These are phyloP conservation scores for Acanthosoma haemorrhoidale DNA, from an alignment of 2,888 invertebrate genomes.

Conservation along the genomic window DNA sequence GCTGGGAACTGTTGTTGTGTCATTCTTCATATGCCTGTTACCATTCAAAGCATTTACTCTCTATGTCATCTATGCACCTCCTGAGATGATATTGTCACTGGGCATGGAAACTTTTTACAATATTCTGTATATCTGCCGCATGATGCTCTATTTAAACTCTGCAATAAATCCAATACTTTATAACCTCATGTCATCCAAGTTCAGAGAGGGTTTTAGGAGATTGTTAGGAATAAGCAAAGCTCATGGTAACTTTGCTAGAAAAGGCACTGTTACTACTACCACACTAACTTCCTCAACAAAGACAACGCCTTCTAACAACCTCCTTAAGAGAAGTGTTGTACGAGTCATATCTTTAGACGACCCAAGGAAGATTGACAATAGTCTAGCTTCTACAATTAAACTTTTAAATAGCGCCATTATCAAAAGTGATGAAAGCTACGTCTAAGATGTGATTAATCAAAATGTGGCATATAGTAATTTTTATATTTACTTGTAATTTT, in stretches of 20 bases:
- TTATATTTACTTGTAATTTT: not conserved
- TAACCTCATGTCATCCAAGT: slow-evolving; percentile 86
- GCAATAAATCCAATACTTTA: slow-evolving; percentile 89
- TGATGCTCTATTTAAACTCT: slow-evolving; percentile 83
- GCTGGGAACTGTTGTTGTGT: slow-evolving; percentile 82
- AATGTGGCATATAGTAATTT: not conserved
- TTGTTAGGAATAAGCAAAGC: slow-evolving; percentile 49
- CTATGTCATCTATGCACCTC: slow-evolving; percentile 71
- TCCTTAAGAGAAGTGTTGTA: slow-evolving; percentile 40
- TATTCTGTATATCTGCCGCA: slow-evolving; percentile 74
- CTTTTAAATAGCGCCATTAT: slow-evolving; percentile 37
- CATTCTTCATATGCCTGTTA: slow-evolving; percentile 83
- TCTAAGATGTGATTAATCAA: slow-evolving; percentile 25
- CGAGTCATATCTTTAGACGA: slow-evolving; percentile 40
- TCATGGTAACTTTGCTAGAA: slow-evolving; percentile 55
- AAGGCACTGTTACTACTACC: slow-evolving; percentile 62
- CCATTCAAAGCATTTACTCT: slow-evolving; percentile 83
- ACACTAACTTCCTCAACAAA: slow-evolving; percentile 44
- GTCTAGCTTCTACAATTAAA: slow-evolving; percentile 37
- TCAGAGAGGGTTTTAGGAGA: slow-evolving; percentile 64
- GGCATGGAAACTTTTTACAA: slow-evolving; percentile 76
- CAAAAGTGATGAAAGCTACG: slow-evolving; percentile 40
- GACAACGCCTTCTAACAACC: slow-evolving; percentile 37
- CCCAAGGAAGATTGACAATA: slow-evolving; percentile 30
- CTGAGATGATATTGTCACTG: slow-evolving; percentile 61